Percentiles rank a stretch among this genome's conserved stretches.
Conservation (phyloP, 2,797 vertebrate genomes). For the Vultur gryphus region DNA sequence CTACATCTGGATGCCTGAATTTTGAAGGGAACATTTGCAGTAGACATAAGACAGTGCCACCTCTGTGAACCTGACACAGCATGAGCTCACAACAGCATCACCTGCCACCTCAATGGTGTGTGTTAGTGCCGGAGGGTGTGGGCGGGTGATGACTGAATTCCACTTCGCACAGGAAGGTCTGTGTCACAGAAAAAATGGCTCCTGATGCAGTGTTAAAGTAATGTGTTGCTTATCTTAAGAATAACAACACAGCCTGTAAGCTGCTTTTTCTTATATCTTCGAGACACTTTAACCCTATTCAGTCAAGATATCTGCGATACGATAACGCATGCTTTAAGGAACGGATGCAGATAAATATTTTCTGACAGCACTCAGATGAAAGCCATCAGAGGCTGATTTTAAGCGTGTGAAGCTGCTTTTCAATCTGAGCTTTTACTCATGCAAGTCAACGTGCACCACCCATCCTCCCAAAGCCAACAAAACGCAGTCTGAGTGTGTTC, state of each 20-base stretch:
- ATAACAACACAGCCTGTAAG: neutral
- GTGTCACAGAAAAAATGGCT: neutral
- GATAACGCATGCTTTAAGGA: neutral
- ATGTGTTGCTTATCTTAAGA: neutral
- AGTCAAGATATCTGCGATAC: neutral
- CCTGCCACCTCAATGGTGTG: neutral
- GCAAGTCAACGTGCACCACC: accelerated
- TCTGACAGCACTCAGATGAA: neutral
- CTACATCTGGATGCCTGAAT: neutral
- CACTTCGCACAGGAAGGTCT: neutral
- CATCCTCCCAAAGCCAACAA: neutral
- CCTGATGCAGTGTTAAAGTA: neutral
- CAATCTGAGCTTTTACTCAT: neutral
- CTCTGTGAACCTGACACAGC: neutral
- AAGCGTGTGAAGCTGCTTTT: neutral
- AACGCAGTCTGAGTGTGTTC: neutral
- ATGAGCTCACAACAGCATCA: neutral
- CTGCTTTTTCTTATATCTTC: neutral
- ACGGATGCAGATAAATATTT: too few species aligned
- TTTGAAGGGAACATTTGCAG: neutral
- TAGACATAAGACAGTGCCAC: neutral
- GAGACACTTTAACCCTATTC: neutral
- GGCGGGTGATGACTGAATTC: neutral
- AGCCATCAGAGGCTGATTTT: neutral
- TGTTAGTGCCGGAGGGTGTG: neutral